Percentiles rank a stretch among this genome's conserved stretches.
phyloP scores from a whole-genome alignment of 2,113 vertebrate genomes.

The Melanerpes formicivorus region DNA sequence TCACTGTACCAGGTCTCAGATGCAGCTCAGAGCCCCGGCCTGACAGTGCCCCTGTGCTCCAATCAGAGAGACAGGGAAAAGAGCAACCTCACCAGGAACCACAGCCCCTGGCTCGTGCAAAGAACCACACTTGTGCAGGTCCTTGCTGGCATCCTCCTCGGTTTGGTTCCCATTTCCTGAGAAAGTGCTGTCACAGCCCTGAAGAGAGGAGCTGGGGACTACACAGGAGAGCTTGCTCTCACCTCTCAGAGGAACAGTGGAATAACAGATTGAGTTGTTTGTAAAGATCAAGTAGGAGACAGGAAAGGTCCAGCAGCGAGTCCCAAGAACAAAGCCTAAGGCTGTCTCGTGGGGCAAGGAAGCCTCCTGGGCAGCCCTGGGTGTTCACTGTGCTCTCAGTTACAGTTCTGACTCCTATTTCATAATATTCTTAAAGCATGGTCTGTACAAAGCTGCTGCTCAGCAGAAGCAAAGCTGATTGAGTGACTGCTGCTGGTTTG shows the following conservation, averaged over 20 bases:
- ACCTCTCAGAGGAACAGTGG: neutral
- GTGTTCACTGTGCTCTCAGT: neutral
- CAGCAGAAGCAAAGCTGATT: neutral
- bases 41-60: neutral
- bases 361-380: neutral
- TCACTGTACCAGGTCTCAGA: neutral
- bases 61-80: fast-evolving
- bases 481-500: neutral
- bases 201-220: neutral
- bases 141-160: neutral
- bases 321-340: neutral
- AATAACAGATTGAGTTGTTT: neutral
- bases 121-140: neutral
- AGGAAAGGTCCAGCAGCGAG: neutral
- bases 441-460: neutral
- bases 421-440: neutral
- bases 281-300: neutral
- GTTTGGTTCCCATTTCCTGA: neutral
- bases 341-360: neutral
- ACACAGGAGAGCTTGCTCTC: neutral
- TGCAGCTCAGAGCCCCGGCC: neutral
- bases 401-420: neutral
- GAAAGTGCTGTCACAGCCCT: neutral
- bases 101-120: fast-evolving
- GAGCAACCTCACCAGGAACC: neutral